phyloP scores from a whole-genome alignment of 1,140 invertebrate genomes.

The Bombus vancouverensis region DNA sequence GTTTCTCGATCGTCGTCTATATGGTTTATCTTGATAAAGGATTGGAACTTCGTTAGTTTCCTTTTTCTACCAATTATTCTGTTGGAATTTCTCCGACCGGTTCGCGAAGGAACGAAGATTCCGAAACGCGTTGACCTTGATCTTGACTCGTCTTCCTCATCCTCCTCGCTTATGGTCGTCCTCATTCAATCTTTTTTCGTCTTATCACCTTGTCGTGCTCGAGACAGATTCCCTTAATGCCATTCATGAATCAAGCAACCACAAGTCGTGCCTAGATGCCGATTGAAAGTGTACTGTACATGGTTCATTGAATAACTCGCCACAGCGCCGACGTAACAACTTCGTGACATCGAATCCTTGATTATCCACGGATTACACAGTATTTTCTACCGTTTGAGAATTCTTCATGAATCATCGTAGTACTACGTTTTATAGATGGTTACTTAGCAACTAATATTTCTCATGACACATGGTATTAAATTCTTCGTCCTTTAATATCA shows the following conservation, averaged over 20 bases:
- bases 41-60: neutral
- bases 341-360: neutral
- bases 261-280: no score
- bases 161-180: neutral
- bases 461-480: neutral
- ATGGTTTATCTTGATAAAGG: neutral
- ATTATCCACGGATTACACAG: constrained; percentile 5
- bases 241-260: constrained; percentile 37
- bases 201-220: neutral
- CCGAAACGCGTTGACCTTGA: constrained; percentile 35
- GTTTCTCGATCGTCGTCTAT: neutral
- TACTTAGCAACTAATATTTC: neutral
- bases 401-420: neutral
- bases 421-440: neutral
- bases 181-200: constrained; percentile 45
- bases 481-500: neutral
- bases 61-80: neutral
- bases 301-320: constrained; percentile 29
- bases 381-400: neutral
- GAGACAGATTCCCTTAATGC: neutral
- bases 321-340: neutral
- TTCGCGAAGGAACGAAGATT: neutral
- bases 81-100: neutral
- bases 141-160: constrained; percentile 28
- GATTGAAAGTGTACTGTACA: neutral